Percentiles rank a stretch among this genome's conserved stretches.
Evolutionary conservation across 2,888 invertebrate genomes (phyloP).

Genomic region (Podotricha telesiphe): DNA sequence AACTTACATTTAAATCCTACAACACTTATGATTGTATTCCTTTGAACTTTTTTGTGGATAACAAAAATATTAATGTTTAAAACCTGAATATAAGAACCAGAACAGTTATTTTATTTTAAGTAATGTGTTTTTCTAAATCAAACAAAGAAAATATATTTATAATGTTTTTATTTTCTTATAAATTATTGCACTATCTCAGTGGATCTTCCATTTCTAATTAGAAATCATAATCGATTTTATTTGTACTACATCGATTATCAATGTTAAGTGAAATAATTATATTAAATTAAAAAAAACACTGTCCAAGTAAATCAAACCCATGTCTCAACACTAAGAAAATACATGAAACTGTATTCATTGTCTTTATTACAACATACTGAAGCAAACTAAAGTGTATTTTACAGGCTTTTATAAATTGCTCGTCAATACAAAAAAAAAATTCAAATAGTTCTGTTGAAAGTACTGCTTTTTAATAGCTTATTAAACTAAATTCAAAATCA

Average conservation of each 20-base stretch:
- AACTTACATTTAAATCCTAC: too few relatives aligned
- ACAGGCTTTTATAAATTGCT: not conserved
- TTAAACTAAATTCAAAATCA: too few relatives aligned
- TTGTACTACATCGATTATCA: not conserved
- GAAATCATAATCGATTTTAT: not conserved
- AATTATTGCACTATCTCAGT: constrained; percentile 3
- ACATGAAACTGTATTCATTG: not conserved
- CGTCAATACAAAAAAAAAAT: too few relatives aligned
- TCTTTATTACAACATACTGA: not conserved
- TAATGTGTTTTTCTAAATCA: not conserved
- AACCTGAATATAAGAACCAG: too few relatives aligned
- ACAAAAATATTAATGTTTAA: too few relatives aligned
- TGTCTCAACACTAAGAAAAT: not conserved
- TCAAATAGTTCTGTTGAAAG: too few relatives aligned
- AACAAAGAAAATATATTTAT: not conserved
- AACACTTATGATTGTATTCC: too few relatives aligned
- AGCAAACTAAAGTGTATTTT: not conserved
- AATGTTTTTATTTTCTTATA: constrained; percentile 11
- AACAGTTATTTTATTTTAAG: too few relatives aligned
- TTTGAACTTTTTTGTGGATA: too few relatives aligned
- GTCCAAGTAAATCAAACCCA: too few relatives aligned
- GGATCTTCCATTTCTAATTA: not conserved
- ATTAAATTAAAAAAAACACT: not conserved
- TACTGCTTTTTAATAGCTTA: too few relatives aligned
- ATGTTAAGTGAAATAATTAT: not conserved